Percentiles rank a stretch among this genome's conserved stretches.
These are phyloP conservation scores for Solen grandis DNA, from an alignment of 1,140 invertebrate genomes.

Conservation along the genomic window DNA sequence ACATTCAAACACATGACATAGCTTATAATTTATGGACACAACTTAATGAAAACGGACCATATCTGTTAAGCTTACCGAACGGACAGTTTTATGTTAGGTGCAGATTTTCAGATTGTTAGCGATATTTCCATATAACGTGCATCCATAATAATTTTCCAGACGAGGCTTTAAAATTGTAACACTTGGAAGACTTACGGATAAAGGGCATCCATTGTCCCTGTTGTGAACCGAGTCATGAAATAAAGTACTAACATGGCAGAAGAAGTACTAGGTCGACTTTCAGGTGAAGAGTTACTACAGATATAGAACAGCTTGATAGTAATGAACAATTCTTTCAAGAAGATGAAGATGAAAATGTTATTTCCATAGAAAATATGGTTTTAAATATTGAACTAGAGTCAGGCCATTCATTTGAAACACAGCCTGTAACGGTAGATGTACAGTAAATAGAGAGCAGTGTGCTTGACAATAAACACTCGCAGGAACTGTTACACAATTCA, in stretches of 20 bases:
- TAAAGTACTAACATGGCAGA: neutral
- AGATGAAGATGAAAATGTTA: neutral
- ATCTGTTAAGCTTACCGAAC: slow-evolving; percentile 16
- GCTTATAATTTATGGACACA: neutral
- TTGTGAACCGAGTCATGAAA: slow-evolving; percentile 31
- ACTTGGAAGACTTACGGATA: slow-evolving; percentile 20
- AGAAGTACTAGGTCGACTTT: neutral
- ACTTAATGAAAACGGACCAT: slow-evolving; percentile 23
- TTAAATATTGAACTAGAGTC: neutral
- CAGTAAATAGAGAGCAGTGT: neutral
- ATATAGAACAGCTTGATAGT: neutral
- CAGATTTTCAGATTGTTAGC: slow-evolving; percentile 11
- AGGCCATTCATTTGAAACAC: neutral
- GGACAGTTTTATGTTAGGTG: slow-evolving; percentile 25
- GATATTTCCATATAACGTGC: slow-evolving; percentile 28
- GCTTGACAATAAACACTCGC: neutral
- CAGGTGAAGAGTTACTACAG: neutral
- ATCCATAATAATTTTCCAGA: slow-evolving; percentile 35
- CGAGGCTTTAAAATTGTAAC: slow-evolving; percentile 19
- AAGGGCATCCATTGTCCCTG: slow-evolving; percentile 31
- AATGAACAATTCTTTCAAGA: neutral
- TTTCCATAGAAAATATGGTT: neutral
- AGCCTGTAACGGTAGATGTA: no score
- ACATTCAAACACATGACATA: neutral
- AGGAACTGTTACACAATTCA: neutral